Evolutionary conservation across 2,797 vertebrate genomes (phyloP).

Genomic region (Enteromius argenteus): DNA sequence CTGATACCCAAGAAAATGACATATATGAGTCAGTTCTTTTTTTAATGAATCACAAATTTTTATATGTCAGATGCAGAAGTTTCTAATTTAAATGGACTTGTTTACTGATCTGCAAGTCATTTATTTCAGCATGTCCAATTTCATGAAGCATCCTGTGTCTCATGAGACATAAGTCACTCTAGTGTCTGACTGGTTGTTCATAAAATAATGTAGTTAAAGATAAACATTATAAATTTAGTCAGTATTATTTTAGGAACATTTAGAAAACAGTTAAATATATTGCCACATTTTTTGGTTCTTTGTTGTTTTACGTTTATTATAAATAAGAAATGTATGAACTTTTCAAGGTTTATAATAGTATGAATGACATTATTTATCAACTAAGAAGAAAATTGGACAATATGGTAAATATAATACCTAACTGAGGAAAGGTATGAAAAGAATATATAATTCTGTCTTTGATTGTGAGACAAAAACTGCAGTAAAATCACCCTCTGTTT

Average conservation of each 20-base stretch:
- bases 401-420: constrained; percentile 38
- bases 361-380: constrained; percentile 46
- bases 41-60: background rate
- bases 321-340: background rate
- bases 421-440: constrained; percentile 31
- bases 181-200: background rate
- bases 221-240: background rate
- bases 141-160: background rate
- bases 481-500: constrained; percentile 44
- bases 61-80: background rate
- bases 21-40: background rate
- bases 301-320: background rate
- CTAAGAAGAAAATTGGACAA: constrained; percentile 11
- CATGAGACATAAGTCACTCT: background rate
- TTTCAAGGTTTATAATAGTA: background rate
- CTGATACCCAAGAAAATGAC: background rate
- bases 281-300: background rate
- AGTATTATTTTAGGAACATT: background rate
- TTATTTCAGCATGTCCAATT: constrained; percentile 13
- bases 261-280: background rate
- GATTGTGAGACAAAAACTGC: constrained; percentile 40
- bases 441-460: constrained; percentile 28
- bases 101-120: constrained; percentile 23
- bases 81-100: constrained; percentile 9
- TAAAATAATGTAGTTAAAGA: background rate